Conservation (phyloP, 1,140 invertebrate species). For the Drosophila pectinifera region DNA sequence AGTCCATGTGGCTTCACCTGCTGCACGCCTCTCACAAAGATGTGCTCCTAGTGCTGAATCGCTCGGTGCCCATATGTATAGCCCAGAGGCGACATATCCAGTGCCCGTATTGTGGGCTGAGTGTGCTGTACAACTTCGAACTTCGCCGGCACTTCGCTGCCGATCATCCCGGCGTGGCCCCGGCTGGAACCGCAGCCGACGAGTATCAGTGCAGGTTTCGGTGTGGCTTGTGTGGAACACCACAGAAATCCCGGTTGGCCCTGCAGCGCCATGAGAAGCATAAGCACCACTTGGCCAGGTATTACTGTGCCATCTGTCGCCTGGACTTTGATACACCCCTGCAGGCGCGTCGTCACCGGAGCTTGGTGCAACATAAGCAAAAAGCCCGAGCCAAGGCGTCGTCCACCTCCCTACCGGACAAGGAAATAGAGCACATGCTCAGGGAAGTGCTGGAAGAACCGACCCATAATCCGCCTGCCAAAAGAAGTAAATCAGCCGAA, state of each 20-base stretch:
- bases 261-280: constrained; percentile 88
- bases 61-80: constrained; percentile 92
- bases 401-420: constrained; percentile 6
- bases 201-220: constrained; percentile 88
- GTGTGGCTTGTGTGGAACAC: constrained; percentile 87
- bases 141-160: constrained; percentile 88
- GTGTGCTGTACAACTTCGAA: constrained; percentile 90
- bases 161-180: constrained; percentile 36
- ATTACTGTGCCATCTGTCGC: constrained; percentile 89
- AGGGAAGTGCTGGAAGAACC: constrained; percentile 46
- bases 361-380: constrained; percentile 86
- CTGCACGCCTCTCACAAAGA: constrained; percentile 89
- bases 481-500: background rate
- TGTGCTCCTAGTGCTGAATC: constrained; percentile 90
- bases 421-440: constrained; percentile 53
- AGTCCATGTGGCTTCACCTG: constrained; percentile 90
- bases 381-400: background rate
- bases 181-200: constrained; percentile 86
- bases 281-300: constrained; percentile 86
- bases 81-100: constrained; percentile 86
- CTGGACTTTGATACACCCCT: constrained; percentile 87
- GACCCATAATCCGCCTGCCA: background rate
- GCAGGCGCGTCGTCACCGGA: constrained; percentile 89
- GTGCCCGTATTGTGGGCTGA: constrained; percentile 86
- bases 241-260: constrained; percentile 87